These are phyloP conservation scores for Hyaena hyaena DNA, from an alignment of 2,113 vertebrate genomes.

Conservation along the genomic window DNA sequence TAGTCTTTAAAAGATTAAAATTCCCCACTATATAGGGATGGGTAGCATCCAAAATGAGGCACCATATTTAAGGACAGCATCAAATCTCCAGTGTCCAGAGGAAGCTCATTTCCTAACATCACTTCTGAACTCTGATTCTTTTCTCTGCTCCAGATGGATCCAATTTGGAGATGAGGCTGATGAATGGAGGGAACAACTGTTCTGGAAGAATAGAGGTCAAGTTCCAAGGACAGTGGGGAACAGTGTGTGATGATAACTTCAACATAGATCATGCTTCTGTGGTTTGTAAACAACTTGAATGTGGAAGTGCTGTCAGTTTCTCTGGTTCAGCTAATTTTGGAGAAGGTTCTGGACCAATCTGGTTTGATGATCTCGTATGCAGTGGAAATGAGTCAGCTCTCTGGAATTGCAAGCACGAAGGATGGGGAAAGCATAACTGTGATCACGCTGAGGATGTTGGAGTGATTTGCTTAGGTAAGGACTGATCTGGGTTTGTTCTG, in stretches of 20 bases:
- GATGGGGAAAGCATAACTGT: slow-evolving; percentile 83
- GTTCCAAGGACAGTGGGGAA: slow-evolving; percentile 84
- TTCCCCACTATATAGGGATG: neutral
- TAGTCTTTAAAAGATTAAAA: neutral
- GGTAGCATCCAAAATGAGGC: neutral
- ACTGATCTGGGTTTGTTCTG: neutral
- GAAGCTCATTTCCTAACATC: neutral
- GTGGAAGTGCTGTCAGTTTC: slow-evolving; percentile 82
- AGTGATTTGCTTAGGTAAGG: slow-evolving; percentile 86
- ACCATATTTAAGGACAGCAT: neutral
- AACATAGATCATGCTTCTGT: slow-evolving; percentile 80
- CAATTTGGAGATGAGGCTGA: slow-evolving; percentile 79
- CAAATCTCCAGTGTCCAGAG: neutral
- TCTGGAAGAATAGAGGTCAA: slow-evolving; percentile 85
- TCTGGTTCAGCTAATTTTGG: slow-evolving; percentile 78
- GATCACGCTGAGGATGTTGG: slow-evolving; percentile 81
- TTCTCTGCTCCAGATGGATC: slow-evolving; percentile 66
- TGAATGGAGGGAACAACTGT: slow-evolving; percentile 69
- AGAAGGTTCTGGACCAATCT: slow-evolving; percentile 84
- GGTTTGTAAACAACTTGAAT: slow-evolving; percentile 82
- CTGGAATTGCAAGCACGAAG: slow-evolving; percentile 82
- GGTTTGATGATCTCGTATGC: slow-evolving; percentile 83
- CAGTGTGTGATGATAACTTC: slow-evolving; percentile 86
- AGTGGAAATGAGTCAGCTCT: slow-evolving; percentile 81
- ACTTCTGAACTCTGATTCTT: neutral